Percentiles rank a stretch among this genome's conserved stretches.
Evolutionary conservation across 1,140 invertebrate genomes (phyloP).

Genomic region (Lethocerus indicus): DNA sequence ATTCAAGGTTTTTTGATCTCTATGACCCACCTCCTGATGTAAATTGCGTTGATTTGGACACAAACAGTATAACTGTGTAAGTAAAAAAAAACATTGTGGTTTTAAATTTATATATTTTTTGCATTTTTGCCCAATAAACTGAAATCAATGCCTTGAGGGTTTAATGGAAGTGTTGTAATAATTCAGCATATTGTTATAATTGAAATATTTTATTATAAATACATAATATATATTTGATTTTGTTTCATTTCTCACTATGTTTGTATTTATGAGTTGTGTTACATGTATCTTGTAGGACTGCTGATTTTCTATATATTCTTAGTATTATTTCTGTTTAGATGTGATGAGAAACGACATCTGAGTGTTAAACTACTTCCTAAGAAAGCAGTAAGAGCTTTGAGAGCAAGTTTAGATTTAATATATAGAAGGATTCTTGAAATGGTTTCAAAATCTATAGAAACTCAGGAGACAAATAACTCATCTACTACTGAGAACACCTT

Average conservation of each 20-base stretch:
- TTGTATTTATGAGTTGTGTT: too few relatives aligned
- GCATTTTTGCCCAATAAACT: too few relatives aligned
- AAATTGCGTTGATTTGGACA: constrained; percentile 95
- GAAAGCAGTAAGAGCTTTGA: constrained; percentile 60
- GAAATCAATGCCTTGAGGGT: too few relatives aligned
- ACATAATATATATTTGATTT: not conserved
- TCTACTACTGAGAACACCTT: constrained; percentile 28
- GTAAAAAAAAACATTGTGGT: too few relatives aligned
- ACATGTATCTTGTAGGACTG: too few relatives aligned
- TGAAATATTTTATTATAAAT: not conserved
- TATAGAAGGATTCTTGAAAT: constrained; percentile 34
- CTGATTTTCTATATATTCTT: too few relatives aligned
- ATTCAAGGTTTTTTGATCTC: constrained; percentile 93
- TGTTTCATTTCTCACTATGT: not conserved
- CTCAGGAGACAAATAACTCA: constrained; percentile 15
- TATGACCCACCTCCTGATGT: constrained; percentile 94
- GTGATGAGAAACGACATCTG: constrained; percentile 76
- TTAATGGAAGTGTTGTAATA: too few relatives aligned
- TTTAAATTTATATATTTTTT: too few relatives aligned
- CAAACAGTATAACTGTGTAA: constrained; percentile 67
- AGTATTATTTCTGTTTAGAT: constrained; percentile 38
- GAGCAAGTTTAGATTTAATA: constrained; percentile 50
- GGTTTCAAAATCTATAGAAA: constrained; percentile 21
- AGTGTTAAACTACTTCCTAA: constrained; percentile 78
- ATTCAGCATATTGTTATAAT: too few relatives aligned